Evolutionary conservation across 2,113 vertebrate genomes (phyloP), one percentile per base, ranked within the genome.

Genomic region (Notiomystis cincta): DNA sequence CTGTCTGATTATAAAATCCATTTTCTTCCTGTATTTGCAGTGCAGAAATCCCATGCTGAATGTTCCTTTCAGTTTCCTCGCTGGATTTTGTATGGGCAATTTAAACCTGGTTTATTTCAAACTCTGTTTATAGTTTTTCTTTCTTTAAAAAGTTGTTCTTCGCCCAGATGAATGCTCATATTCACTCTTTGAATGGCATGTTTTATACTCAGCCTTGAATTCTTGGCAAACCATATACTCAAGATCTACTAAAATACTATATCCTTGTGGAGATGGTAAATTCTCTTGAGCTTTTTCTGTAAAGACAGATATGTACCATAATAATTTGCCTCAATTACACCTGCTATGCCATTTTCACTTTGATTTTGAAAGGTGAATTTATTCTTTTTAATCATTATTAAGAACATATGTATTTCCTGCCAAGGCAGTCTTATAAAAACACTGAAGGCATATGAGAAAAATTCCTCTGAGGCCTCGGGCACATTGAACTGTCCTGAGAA

Each of bases 361-460:
- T 83, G 90, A 89, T 92, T 96, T 89, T 89, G 84, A 95, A 94
- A 93, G 72, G 93, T 84, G 76, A 95, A 94, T 93, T 93, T 96
- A 84, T 94, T 90, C 72, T 93, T 95, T 93, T 94, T 93, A 93
- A 93, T 93, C 92, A 69, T 95, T 95, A 96, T 97, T 96, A 96
- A 93, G 82, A 96, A 93, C 95, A 95, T 18, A 73, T 95, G 96
- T 93, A 87, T 79, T 92, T 87, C 56, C 82, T 96, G 82, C 71
- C 80, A 95, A 93, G 61, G 66, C 57, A 87, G 83, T 61, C 81
- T 94, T 92, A 82, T 81, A 86, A 94, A 97, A 97, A 96, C 82
- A 95, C 77, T 92, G 82, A 51, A 96, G 90, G 93, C 95, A 90
- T 94, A 92, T 82, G 93, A 96, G 72, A 94, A 96, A 96, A 95